Conservation (phyloP, 2,888 invertebrate genomes). For the Oegoconia quadripuncta region DNA sequence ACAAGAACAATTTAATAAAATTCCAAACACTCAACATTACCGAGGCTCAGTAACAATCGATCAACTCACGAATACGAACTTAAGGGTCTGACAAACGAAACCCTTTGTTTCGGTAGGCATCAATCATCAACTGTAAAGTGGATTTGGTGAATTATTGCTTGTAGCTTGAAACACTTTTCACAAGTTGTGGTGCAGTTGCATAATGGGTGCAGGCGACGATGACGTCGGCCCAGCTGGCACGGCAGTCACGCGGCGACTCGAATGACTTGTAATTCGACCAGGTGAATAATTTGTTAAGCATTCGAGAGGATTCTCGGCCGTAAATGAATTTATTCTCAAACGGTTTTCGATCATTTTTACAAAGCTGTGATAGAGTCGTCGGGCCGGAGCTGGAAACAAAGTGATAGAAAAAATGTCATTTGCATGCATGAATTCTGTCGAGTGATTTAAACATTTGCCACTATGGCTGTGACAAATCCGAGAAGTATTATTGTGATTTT, state of each 20-base stretch:
- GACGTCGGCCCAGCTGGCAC: slow-evolving; percentile 46
- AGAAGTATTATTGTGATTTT: slow-evolving; percentile 57
- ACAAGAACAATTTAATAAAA: no score
- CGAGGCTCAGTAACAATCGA: neutral
- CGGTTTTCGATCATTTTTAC: no score
- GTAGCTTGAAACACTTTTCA: slow-evolving; percentile 19
- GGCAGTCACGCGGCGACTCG: slow-evolving; percentile 44
- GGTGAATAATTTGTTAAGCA: no score
- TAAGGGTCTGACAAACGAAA: slow-evolving; percentile 1
- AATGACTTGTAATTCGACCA: slow-evolving; percentile 61
- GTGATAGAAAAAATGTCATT: no score
- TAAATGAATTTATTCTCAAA: no score
- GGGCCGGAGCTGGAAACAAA: no score
- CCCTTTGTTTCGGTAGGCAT: slow-evolving; percentile 14
- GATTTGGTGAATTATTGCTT: slow-evolving; percentile 37
- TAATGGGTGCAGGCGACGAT: slow-evolving; percentile 31
- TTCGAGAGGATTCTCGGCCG: no score
- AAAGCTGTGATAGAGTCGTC: no score
- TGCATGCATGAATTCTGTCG: no score
- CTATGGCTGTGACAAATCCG: slow-evolving; percentile 67
- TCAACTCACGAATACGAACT: no score
- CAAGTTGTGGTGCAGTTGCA: slow-evolving; percentile 25
- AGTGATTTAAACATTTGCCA: no score
- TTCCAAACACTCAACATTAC: neutral
- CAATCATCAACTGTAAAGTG: slow-evolving; percentile 20